Conservation (phyloP, 2,113 vertebrate genomes). For the Cisticola juncidis region DNA sequence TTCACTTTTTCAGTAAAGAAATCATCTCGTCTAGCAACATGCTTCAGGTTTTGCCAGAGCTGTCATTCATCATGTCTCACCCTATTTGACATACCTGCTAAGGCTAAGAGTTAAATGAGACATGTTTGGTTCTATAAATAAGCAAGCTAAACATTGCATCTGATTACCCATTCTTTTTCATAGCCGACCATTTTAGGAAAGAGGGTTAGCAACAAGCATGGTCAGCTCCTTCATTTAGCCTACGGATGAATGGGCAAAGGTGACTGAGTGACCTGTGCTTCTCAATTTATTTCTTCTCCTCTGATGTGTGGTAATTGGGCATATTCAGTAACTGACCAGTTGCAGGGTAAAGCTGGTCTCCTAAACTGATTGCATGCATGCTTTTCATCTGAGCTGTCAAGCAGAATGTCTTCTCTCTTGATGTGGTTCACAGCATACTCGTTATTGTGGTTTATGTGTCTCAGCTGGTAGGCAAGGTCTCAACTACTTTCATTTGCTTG, state of each 20-base stretch:
- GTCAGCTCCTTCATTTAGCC: neutral
- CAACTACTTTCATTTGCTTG: neutral
- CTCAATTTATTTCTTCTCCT: neutral
- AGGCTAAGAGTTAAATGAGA: neutral
- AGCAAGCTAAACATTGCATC: neutral
- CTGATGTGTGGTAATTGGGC: neutral
- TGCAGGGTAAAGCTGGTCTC: neutral
- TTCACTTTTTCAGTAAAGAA: neutral
- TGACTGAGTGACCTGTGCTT: neutral
- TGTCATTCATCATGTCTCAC: neutral
- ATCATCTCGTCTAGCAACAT: neutral
- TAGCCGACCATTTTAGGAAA: neutral
- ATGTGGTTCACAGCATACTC: neutral
- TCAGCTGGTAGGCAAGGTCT: constrained; percentile 6
- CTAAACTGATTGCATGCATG: neutral
- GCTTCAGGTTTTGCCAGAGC: neutral
- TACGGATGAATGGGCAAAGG: neutral
- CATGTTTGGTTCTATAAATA: neutral
- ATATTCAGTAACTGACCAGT: neutral
- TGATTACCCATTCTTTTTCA: neutral
- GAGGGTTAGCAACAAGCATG: neutral
- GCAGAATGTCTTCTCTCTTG: neutral
- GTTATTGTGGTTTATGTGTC: neutral
- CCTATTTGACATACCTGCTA: neutral
- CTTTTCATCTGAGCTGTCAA: neutral